Base-by-base conservation (phyloP, 2,113 vertebrate genomes). In the Grus americana region DNA sequence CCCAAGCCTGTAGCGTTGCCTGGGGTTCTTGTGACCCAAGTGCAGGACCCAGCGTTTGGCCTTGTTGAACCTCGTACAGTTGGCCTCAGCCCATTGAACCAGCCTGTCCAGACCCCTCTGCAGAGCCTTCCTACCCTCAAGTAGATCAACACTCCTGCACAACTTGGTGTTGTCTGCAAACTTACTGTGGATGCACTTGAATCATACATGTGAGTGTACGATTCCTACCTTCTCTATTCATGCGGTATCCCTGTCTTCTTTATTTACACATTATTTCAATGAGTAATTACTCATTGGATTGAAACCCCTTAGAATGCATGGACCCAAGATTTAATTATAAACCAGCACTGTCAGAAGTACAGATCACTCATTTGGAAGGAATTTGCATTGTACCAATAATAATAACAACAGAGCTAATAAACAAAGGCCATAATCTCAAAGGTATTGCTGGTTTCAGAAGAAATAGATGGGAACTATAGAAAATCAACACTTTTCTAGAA, bases 311-410 rank as follows among this genome's bases (percentile, higher is more conserved):
- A 73, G 78, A 93, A 94, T 72, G 68, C 23, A 36, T 12, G 32
- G 52, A 54, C 66, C 23, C 59, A 75, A 78, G 90, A 94, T 93
- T 95, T 90, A 95, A 90, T 91, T 95, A 83, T 34, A 52, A 94
- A 90, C 71, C 76, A 86, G 44, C 32, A 59, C 19, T 4, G 1
- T 42, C 27, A 61, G 54, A 52, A 86, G 49, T 11, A 44, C 3
- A 2, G 58, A 96, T 95, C 55, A 74, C 47, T 96, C 91, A 93
- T 95, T 95, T 97, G 96, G 88, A 96, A 94, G 57, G 88, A 92
- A 95, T 95, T 94, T 96, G 61, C 74, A 80, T 50, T 71, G 70
- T 74, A 90, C 26, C 73, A 78, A 27, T 47, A 92, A 78, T 18
- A 95, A 36, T 23, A 92, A 78, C 62, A 84, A 81, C 57, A 87